These are phyloP conservation scores for Malurus elegans DNA, from an alignment of 2,113 vertebrate genomes.

Conservation along the genomic window DNA sequence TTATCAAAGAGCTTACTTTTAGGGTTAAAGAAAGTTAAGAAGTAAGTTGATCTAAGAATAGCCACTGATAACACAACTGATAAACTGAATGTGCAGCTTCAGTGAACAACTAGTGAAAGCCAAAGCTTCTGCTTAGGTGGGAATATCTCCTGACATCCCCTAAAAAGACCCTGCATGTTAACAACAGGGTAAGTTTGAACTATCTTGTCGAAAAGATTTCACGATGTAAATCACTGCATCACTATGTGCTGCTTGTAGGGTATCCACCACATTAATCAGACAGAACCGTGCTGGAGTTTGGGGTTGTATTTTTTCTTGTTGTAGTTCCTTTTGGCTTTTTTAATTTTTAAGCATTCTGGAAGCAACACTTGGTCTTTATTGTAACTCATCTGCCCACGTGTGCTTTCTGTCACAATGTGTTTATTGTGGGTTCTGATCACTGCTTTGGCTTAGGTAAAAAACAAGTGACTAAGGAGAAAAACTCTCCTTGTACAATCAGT, in stretches of 20 bases:
- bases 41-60: neutral
- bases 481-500: neutral
- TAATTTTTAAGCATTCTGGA: neutral
- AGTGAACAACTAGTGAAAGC: neutral
- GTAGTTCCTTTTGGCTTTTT: neutral
- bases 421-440: conserved; percentile 10
- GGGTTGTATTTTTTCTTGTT: neutral
- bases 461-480: conserved; percentile 14
- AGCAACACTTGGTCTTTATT: neutral
- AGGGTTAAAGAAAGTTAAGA: neutral
- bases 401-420: neutral
- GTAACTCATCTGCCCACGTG: neutral
- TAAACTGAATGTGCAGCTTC: neutral
- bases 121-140: neutral
- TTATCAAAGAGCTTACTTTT: neutral
- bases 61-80: neutral
- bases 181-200: neutral
- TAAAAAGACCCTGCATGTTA: neutral
- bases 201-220: neutral
- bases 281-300: neutral
- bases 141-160: neutral
- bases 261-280: neutral
- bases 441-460: conserved; percentile 17
- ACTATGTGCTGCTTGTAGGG: neutral
- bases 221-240: neutral